phyloP scores from a whole-genome alignment of 2,797 vertebrate species.

The Microctenopoma lineatum region DNA sequence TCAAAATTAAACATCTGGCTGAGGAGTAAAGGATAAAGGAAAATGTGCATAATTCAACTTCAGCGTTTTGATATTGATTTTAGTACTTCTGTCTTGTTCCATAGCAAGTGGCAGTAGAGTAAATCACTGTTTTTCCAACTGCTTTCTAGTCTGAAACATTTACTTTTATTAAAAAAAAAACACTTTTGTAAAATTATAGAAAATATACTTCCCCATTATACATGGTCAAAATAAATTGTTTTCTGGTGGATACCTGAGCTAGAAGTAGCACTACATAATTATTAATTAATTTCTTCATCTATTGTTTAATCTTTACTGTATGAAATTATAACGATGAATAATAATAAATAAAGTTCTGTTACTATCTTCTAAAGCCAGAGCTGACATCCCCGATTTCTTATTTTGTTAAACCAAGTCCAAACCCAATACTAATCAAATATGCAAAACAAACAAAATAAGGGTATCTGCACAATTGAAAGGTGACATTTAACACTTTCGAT shows the following conservation, averaged over 20 bases:
- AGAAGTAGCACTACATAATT: too few species aligned
- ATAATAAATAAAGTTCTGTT: too few species aligned
- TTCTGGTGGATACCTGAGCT: not conserved
- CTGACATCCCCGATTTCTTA: not conserved
- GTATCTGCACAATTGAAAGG: not conserved
- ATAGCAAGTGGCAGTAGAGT: constrained; percentile 26
- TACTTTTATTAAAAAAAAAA: constrained; percentile 11
- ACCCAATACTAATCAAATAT: not conserved
- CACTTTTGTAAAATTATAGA: constrained; percentile 31
- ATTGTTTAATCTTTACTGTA: not conserved
- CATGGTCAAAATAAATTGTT: too few species aligned
- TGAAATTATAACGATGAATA: not conserved
- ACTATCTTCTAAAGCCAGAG: not conserved
- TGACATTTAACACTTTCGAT: not conserved
- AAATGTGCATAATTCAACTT: constrained; percentile 48
- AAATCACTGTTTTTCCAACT: not conserved
- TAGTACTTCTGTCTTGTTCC: constrained; percentile 27
- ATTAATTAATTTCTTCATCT: not conserved
- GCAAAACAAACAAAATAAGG: not conserved
- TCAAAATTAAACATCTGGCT: constrained; percentile 48
- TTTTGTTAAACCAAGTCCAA: not conserved
- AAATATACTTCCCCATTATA: not conserved
- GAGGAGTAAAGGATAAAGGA: constrained; percentile 29
- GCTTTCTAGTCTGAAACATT: constrained; percentile 25
- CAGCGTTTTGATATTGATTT: constrained; percentile 33